A percentile compares a stretch with the other conserved stretches of the same genome.
Evolutionary conservation across 2,888 invertebrate species (phyloP).

Genomic region (Emmelina monodactyla): DNA sequence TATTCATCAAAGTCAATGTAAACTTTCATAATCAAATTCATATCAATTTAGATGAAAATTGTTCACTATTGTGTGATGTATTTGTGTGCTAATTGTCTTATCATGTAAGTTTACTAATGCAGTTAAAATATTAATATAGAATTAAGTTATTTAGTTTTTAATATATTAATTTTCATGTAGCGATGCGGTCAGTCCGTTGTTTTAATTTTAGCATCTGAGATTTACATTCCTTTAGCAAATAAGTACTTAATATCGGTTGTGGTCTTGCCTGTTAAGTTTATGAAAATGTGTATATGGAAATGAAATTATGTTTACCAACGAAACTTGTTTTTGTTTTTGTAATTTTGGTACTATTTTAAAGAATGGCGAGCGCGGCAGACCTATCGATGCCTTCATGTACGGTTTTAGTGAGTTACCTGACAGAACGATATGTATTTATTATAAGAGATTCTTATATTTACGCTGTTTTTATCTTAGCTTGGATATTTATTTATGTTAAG

Average conservation of each 20-base stretch:
- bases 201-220: conserved; percentile 38
- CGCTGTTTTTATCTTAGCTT: conserved; percentile 53
- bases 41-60: neutral
- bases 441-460: conserved; percentile 43
- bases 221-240: conserved; percentile 62
- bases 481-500: conserved; percentile 35
- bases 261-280: conserved; percentile 68
- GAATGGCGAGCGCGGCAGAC: conserved; percentile 19
- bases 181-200: conserved; percentile 23
- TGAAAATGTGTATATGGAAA: conserved; percentile 56
- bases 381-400: conserved; percentile 16
- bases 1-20: too few species aligned
- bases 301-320: conserved; percentile 65
- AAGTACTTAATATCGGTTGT: conserved; percentile 69
- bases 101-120: neutral
- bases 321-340: conserved; percentile 51
- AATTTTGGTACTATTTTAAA: conserved; percentile 38
- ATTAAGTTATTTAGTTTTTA: neutral
- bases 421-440: conserved; percentile 44
- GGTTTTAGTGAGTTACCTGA: conserved; percentile 61
- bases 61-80: neutral
- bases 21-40: too few species aligned
- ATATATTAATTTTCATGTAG: conserved; percentile 1
- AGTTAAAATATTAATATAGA: too few species aligned
- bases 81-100: neutral